Percentiles rank a stretch among this genome's conserved stretches.
Evolutionary conservation across 2,888 invertebrate species (phyloP).

Genomic region (Gymnosoma rotundatum): DNA sequence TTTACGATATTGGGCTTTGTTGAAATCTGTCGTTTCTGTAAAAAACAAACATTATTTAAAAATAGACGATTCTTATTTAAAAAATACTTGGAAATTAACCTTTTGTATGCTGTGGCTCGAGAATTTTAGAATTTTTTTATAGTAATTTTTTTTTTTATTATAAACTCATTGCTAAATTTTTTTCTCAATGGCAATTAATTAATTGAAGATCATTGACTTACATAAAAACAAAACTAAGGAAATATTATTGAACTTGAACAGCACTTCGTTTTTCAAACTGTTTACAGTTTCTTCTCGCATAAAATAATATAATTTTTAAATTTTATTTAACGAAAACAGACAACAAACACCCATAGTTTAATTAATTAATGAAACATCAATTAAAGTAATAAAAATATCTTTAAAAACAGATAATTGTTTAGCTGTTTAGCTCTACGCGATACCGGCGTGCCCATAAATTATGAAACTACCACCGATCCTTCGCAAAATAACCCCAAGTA

Average conservation of each 20-base stretch:
- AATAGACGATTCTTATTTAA: no score
- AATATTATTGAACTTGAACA: conserved; percentile 67
- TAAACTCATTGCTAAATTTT: conserved; percentile 56
- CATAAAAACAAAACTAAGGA: conserved; percentile 52
- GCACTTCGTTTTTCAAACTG: no score
- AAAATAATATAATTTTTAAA: neutral
- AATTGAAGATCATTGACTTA: conserved; percentile 67
- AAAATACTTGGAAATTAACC: no score
- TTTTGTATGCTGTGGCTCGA: no score
- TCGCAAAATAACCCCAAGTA: conserved; percentile 71
- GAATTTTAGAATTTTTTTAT: no score
- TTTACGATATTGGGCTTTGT: no score
- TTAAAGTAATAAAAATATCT: conserved; percentile 40
- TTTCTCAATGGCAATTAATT: conserved; percentile 60
- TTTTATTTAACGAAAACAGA: conserved; percentile 12
- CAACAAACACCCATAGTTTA: conserved; percentile 36
- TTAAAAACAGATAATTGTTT: conserved; percentile 14
- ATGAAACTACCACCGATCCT: conserved; percentile 66
- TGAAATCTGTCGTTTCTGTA: no score
- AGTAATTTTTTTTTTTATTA: conserved; percentile 44
- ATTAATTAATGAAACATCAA: conserved; percentile 60
- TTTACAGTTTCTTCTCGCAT: neutral
- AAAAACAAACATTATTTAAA: no score
- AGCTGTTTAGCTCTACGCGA: conserved; percentile 72
- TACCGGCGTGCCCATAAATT: conserved; percentile 52